Conservation (phyloP, 2,113 vertebrate genomes). For the Bujurquina vittata region DNA sequence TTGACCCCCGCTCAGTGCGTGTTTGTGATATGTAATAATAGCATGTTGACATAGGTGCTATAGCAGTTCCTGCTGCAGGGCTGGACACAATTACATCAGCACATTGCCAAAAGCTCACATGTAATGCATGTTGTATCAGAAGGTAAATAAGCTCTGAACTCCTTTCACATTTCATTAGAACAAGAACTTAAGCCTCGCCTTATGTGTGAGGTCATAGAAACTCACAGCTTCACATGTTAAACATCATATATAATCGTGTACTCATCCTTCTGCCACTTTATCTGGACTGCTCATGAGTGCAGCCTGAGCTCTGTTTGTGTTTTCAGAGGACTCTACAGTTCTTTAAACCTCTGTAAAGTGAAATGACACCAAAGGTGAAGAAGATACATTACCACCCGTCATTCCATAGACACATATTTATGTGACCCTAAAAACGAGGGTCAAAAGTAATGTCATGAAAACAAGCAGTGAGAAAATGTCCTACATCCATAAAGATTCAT, state of each 20-base stretch:
- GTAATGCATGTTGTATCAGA: not conserved
- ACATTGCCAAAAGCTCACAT: not conserved
- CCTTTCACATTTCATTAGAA: not conserved
- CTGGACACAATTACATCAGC: not conserved
- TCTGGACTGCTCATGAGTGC: no score
- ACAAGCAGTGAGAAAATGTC: not conserved
- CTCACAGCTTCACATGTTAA: no score
- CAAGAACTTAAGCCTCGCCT: not conserved
- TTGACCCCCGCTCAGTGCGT: not conserved
- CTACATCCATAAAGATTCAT: not conserved
- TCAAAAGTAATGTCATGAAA: not conserved
- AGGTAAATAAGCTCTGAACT: not conserved
- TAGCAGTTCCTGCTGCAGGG: not conserved
- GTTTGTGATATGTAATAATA: not conserved
- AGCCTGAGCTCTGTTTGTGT: no score
- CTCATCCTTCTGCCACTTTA: no score
- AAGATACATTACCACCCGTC: not conserved
- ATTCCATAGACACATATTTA: no score
- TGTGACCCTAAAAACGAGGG: no score
- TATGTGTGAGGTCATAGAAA: no score
- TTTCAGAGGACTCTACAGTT: no score
- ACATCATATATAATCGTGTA: no score
- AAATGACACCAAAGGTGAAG: not conserved
- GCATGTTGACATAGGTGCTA: not conserved
- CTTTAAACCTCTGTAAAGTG: not conserved